phyloP scores from a whole-genome alignment of 2,888 invertebrate genomes.

The Drosophila subsilvestris region DNA sequence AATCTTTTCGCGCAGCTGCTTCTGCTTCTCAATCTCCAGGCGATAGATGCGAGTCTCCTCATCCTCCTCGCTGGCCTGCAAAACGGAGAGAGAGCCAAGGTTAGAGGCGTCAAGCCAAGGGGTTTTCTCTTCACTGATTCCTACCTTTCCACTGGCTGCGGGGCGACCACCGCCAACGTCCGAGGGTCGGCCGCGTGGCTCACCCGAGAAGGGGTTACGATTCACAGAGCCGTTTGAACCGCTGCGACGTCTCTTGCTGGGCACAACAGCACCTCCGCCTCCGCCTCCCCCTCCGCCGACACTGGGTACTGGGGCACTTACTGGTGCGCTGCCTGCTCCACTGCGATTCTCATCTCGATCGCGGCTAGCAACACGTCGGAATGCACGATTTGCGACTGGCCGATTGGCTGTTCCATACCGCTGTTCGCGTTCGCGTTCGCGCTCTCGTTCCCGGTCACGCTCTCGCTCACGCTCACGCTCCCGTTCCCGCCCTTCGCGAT shows the following conservation, averaged over 20 bases:
- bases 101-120: background rate
- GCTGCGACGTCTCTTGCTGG: slow-evolving; percentile 81
- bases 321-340: slow-evolving; percentile 23
- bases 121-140: background rate
- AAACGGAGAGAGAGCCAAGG: background rate
- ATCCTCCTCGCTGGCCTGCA: slow-evolving; percentile 84
- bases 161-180: slow-evolving; percentile 68
- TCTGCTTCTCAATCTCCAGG: slow-evolving; percentile 85
- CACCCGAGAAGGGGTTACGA: slow-evolving; percentile 67
- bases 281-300: slow-evolving; percentile 8
- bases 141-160: slow-evolving; percentile 68
- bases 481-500: slow-evolving; percentile 68
- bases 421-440: slow-evolving; percentile 71
- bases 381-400: slow-evolving; percentile 58
- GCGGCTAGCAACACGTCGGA: slow-evolving; percentile 73
- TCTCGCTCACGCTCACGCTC: slow-evolving; percentile 67
- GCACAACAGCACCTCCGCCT: slow-evolving; percentile 16
- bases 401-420: slow-evolving; percentile 44
- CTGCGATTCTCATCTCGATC: slow-evolving; percentile 80
- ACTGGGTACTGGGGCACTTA: background rate
- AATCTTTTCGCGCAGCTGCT: slow-evolving; percentile 84
- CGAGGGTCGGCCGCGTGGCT: slow-evolving; percentile 73
- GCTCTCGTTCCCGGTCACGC: slow-evolving; percentile 51
- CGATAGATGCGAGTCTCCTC: slow-evolving; percentile 85
- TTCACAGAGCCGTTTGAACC: slow-evolving; percentile 67